These are phyloP conservation scores for Diuraphis noxia DNA, from an alignment of 1,140 invertebrate genomes.

Conservation along the genomic window DNA sequence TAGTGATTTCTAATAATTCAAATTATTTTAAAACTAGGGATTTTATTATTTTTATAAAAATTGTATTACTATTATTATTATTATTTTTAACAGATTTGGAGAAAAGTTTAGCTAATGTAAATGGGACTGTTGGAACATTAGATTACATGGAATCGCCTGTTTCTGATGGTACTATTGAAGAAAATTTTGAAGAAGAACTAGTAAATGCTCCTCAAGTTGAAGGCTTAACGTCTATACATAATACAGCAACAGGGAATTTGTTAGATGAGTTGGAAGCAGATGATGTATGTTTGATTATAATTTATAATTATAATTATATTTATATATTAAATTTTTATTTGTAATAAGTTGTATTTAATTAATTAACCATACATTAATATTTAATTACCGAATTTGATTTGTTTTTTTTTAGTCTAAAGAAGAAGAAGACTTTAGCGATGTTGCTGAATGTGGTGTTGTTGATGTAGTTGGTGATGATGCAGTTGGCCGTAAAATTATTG, in stretches of 20 bases:
- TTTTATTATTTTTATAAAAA: not conserved
- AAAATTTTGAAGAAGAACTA: slow-evolving; percentile 91
- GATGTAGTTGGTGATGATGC: slow-evolving; percentile 91
- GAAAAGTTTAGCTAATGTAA: slow-evolving; percentile 65
- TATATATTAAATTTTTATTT: not conserved
- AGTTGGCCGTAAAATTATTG: slow-evolving; percentile 89
- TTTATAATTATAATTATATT: not conserved
- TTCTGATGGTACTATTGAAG: slow-evolving; percentile 85
- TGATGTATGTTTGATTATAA: slow-evolving; percentile 34
- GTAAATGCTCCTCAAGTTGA: slow-evolving; percentile 67
- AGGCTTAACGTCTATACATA: slow-evolving; percentile 27
- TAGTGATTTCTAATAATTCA: not conserved
- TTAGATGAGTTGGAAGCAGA: slow-evolving; percentile 45
- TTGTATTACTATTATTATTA: not conserved
- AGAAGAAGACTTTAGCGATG: slow-evolving; percentile 74
- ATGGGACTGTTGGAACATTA: slow-evolving; percentile 57
- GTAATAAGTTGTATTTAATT: not conserved
- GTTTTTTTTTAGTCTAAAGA: slow-evolving; percentile 62
- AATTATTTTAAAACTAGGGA: not conserved
- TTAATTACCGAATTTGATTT: not conserved
- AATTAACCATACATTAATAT: not conserved
- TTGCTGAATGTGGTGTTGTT: slow-evolving; percentile 80
- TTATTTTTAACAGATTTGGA: slow-evolving; percentile 61
- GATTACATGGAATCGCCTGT: slow-evolving; percentile 76
- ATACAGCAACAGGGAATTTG: slow-evolving; percentile 32